Evolutionary conservation across 1,140 invertebrate genomes (phyloP).

Genomic region (Bombus consobrinus): DNA sequence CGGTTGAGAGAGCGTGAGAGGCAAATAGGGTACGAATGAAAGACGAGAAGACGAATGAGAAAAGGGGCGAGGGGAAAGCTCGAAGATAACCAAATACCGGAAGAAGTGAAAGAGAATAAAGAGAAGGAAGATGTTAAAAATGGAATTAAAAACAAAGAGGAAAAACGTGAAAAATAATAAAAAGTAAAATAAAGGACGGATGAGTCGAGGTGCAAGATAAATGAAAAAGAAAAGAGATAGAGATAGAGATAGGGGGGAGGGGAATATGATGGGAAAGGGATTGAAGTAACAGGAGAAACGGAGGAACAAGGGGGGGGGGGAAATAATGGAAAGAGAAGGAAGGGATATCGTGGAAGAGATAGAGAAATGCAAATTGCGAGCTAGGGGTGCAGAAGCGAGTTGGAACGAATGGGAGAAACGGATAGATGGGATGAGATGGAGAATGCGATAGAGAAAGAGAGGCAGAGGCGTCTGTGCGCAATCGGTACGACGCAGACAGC

Average conservation of each 20-base stretch:
- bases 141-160: neutral
- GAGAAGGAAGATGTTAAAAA: neutral
- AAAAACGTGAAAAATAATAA: neutral
- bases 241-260: no score
- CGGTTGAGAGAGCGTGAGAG: neutral
- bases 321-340: slow-evolving; percentile 12
- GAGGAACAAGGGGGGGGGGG: neutral
- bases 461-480: slow-evolving; percentile 65
- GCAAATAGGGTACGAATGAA: neutral
- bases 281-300: neutral
- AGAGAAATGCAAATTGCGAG: slow-evolving; percentile 7
- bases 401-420: neutral
- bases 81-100: neutral
- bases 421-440: no score
- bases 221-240: neutral
- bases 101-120: no score
- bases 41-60: neutral
- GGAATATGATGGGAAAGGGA: no score
- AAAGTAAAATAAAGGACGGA: neutral
- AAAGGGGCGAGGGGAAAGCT: neutral
- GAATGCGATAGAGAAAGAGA: slow-evolving; percentile 1
- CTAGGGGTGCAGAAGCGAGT: neutral
- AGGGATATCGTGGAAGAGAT: neutral
- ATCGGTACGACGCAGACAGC: slow-evolving; percentile 74
- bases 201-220: neutral